Evolutionary conservation across 1,140 invertebrate genomes (phyloP), one percentile per base, ranked within the genome.

Genomic region (Amyelois transitella): DNA sequence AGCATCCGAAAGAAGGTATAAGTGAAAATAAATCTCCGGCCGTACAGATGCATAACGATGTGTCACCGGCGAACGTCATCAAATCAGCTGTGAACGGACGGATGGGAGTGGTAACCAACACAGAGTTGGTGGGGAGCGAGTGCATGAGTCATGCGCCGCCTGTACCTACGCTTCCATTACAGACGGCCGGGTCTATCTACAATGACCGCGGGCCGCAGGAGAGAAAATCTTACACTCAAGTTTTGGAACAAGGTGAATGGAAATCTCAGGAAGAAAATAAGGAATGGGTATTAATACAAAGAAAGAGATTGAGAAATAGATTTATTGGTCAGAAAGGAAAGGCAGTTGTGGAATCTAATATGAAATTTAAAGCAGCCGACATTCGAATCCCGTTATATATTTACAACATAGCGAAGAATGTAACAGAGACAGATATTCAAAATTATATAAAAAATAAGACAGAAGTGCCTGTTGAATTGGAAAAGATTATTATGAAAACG

Each of bases 231-330:
- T 43, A 43, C 14, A 7, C 43, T 6, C 43, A 43, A 43, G 43
- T 43, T 43, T 43, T 43, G 43, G n/a, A 43, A 43, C 43, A 14
- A 43, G 43, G 43, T 43, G 43, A 43, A 43, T 43, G 43, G 6
- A 43, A 43, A 14, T 17, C 43, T n/a, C 43, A 43, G 17, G n/a
- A 5, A 43, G n/a, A 43, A 43, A 43, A n/a, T 43, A n/a, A 43
- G 43, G 4, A n/a, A n/a, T 43, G 43, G 43, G n/a, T n/a, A n/a
- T n/a, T n/a, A n/a, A n/a, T n/a, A n/a, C n/a, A n/a, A n/a, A n/a
- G n/a, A n/a, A n/a, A n/a, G n/a, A n/a, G n/a, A n/a, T n/a, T n/a
- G n/a, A n/a, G n/a, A n/a, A n/a, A n/a, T n/a, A n/a, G n/a, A n/a
- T n/a, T n/a, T n/a, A n/a, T n/a, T n/a, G n/a, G n/a, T n/a, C n/a